Evolutionary conservation across 2,888 invertebrate species (phyloP).

Genomic region (Cryptus armator): DNA sequence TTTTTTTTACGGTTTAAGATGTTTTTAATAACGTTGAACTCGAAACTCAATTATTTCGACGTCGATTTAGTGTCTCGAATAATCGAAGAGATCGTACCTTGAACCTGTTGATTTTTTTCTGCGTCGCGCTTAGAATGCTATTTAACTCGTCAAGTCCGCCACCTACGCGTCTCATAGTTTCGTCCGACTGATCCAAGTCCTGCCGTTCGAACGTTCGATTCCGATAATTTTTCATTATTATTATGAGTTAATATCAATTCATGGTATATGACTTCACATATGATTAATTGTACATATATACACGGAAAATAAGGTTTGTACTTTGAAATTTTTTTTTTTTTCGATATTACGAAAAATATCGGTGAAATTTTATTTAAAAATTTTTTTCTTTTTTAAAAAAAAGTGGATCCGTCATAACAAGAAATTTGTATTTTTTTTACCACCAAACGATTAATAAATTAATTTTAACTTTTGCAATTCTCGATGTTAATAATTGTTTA

Average conservation of each 20-base stretch:
- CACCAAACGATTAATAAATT: not conserved
- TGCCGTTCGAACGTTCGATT: constrained; percentile 82
- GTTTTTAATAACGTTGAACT: too few species aligned
- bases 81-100: constrained; percentile 87
- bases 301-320: too few species aligned
- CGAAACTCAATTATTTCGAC: not conserved
- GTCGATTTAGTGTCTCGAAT: not conserved
- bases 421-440: too few species aligned
- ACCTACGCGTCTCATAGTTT: constrained; percentile 88
- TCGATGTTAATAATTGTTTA: not conserved
- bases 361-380: too few species aligned
- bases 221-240: not conserved
- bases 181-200: constrained; percentile 89
- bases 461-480: not conserved
- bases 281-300: not conserved
- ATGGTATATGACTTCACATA: not conserved
- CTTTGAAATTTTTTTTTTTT: too few species aligned
- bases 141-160: constrained; percentile 93
- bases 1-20: not conserved
- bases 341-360: too few species aligned
- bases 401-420: too few species aligned
- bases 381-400: too few species aligned
- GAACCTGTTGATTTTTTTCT: constrained; percentile 94
- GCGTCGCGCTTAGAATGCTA: constrained; percentile 92
- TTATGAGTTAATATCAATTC: not conserved